Evolutionary conservation across 1,140 invertebrate genomes (phyloP).

Genomic region (Archegozetes longisetosus): DNA sequence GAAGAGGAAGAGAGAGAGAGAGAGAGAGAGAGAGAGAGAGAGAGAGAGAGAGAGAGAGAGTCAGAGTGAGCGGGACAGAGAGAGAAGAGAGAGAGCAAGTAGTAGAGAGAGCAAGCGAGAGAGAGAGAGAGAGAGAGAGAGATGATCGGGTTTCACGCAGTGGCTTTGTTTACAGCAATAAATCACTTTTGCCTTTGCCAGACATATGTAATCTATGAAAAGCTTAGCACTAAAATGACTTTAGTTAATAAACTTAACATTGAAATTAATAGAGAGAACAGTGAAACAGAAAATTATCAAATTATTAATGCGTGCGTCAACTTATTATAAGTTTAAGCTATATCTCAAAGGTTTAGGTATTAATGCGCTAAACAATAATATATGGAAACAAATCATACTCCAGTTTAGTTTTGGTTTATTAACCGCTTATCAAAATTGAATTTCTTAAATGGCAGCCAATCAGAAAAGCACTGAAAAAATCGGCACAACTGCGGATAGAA

Average conservation of each 20-base stretch:
- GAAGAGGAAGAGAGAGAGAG: background rate
- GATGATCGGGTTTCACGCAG: background rate
- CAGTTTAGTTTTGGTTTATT: no score
- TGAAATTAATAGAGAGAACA: background rate
- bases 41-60: conserved; percentile 8
- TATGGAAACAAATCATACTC: no score
- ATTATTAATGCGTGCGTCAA: no score
- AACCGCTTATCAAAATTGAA: no score
- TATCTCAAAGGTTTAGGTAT: no score
- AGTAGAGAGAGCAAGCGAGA: background rate
- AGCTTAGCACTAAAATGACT: background rate
- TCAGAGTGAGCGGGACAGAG: background rate
- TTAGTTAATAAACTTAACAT: background rate
- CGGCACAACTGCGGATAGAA: no score
- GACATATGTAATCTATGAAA: background rate
- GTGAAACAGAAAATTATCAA: no score
- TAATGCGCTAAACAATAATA: no score
- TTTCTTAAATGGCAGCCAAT: no score
- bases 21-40: conserved; percentile 8
- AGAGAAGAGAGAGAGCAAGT: background rate
- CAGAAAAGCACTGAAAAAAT: no score
- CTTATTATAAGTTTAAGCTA: no score
- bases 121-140: background rate
- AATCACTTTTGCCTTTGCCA: background rate
- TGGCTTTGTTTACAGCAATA: background rate